Percentiles rank a stretch among this genome's conserved stretches.
These are phyloP conservation scores for Ammodytes dubius DNA, from an alignment of 2,113 vertebrate species.

Conservation along the genomic window DNA sequence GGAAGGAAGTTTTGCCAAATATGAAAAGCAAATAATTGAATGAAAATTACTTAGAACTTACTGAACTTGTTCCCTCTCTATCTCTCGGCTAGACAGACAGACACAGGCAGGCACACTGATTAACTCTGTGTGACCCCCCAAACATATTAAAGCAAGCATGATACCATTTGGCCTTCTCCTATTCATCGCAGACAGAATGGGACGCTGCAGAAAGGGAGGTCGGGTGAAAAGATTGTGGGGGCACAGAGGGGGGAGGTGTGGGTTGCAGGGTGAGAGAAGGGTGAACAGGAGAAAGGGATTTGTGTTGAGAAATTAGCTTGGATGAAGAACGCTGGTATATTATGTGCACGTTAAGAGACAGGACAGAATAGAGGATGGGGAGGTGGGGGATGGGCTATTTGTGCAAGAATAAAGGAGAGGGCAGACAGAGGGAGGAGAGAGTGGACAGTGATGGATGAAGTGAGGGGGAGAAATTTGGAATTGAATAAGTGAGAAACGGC, in stretches of 20 bases:
- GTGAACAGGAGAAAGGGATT: conserved; percentile 71
- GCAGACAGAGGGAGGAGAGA: conserved; percentile 77
- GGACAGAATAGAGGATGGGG: conserved; percentile 39
- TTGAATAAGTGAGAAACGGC: conserved; percentile 64
- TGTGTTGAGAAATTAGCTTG: conserved; percentile 81
- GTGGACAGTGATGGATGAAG: conserved; percentile 81
- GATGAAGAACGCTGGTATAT: conserved; percentile 83
- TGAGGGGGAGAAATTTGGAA: conserved; percentile 58
- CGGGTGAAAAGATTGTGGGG: conserved; percentile 56
- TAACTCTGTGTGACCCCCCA: conserved; percentile 57
- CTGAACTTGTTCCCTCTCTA: conserved; percentile 30
- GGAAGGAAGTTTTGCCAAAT: neutral
- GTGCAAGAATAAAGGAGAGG: conserved; percentile 68
- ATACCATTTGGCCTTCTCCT: conserved; percentile 71
- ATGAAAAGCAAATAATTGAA: neutral
- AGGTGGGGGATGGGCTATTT: conserved; percentile 56
- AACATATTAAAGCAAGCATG: conserved; percentile 71
- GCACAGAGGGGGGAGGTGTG: conserved; percentile 26
- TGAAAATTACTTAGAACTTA: conserved; percentile 2
- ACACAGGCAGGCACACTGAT: conserved; percentile 42
- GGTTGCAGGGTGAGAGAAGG: conserved; percentile 68
- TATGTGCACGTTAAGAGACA: conserved; percentile 79
- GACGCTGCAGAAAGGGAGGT: conserved; percentile 45
- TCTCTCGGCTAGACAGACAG: conserved; percentile 2
- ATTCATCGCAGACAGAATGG: conserved; percentile 68